Evolutionary conservation across 2,888 invertebrate genomes (phyloP).

Genomic region (Bombylius major): DNA sequence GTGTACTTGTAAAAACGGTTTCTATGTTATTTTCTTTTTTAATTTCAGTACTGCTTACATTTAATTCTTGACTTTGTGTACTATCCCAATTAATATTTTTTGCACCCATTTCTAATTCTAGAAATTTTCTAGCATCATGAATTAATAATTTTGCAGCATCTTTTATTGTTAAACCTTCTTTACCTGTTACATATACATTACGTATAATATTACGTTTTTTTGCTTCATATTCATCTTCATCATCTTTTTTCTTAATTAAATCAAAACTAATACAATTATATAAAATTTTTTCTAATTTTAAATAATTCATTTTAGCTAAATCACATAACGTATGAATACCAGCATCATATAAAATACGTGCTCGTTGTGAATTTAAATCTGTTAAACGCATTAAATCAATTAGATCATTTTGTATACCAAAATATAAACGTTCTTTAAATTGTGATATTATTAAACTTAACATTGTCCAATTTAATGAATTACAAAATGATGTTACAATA

Average conservation of each 20-base stretch:
- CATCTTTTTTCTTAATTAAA: constrained; percentile 60
- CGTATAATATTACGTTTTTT: constrained; percentile 54
- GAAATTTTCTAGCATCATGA: constrained; percentile 57
- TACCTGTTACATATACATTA: constrained; percentile 67
- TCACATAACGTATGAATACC: constrained; percentile 67
- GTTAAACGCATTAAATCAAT: constrained; percentile 80
- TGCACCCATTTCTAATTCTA: constrained; percentile 61
- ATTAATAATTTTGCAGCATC: constrained; percentile 73
- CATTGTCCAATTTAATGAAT: constrained; percentile 82
- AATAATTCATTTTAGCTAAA: constrained; percentile 60
- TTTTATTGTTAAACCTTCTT: constrained; percentile 61
- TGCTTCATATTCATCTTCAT: constrained; percentile 52
- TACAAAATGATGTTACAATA: constrained; percentile 94
- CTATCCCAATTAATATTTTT: constrained; percentile 56
- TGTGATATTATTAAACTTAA: constrained; percentile 80
- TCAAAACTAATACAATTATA: constrained; percentile 73
- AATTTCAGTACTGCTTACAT: background rate
- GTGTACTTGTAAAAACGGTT: background rate
- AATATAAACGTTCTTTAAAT: constrained; percentile 87
- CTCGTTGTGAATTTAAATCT: constrained; percentile 69
- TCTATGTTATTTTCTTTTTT: background rate
- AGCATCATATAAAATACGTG: constrained; percentile 67
- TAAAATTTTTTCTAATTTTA: constrained; percentile 61
- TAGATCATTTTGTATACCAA: constrained; percentile 86
- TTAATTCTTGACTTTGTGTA: background rate